A percentile compares a stretch with the other conserved stretches of the same genome.
These are phyloP conservation scores for Pavo muticus DNA, from an alignment of 2,113 vertebrate genomes.

Conservation along the genomic window DNA sequence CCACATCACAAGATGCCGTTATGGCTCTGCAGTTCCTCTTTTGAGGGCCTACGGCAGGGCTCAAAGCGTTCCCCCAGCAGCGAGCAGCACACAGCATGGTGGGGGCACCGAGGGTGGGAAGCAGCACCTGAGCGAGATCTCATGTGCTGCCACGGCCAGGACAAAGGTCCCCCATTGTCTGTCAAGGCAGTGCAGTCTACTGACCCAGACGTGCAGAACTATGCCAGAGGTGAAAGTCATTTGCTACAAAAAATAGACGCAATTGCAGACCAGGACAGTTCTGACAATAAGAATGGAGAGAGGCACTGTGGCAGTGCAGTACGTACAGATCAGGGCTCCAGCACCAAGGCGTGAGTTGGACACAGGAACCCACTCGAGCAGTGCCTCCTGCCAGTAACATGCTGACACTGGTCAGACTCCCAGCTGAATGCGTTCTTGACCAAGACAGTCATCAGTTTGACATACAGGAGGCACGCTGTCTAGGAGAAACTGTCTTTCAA, in stretches of 20 bases:
- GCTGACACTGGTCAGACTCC: conserved; percentile 2
- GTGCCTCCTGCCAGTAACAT: not conserved
- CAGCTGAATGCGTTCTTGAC: conserved; percentile 33
- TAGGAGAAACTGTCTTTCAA: conserved; percentile 38
- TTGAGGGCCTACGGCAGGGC: not conserved
- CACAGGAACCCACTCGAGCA: not conserved
- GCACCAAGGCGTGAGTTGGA: not conserved
- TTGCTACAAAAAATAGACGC: not conserved
- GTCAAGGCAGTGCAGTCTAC: not conserved
- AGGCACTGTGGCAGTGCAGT: not conserved
- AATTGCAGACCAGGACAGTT: not conserved
- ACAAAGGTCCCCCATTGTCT: not conserved
- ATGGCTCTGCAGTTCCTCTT: not conserved
- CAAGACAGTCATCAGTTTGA: conserved; percentile 50
- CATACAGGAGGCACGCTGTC: conserved; percentile 27
- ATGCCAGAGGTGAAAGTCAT: not conserved
- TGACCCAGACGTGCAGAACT: not conserved
- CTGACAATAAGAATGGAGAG: not conserved
- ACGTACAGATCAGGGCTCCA: rapidly evolving
- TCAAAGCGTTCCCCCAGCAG: not conserved
- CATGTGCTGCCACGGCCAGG: not conserved
- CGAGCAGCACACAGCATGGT: not conserved
- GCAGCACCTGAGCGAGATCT: not conserved
- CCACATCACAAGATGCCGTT: not conserved
- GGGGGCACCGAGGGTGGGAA: not conserved